phyloP scores from a whole-genome alignment of 1,140 invertebrate species.

The Meloidogyne chitwoodi region DNA sequence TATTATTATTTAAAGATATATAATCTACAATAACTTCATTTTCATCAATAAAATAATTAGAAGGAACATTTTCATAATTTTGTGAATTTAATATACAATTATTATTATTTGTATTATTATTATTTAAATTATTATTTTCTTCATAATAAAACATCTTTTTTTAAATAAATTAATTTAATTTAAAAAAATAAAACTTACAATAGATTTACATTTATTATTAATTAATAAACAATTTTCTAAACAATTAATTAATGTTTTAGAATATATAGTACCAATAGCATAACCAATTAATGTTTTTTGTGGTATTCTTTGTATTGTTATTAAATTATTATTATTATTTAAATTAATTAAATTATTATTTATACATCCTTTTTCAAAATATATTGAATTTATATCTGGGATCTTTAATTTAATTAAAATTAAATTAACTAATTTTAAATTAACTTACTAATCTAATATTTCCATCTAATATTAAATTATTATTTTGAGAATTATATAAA shows the following conservation, averaged over 20 bases:
- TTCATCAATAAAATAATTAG: constrained; percentile 40
- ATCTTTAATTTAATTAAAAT: not conserved
- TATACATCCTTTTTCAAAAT: constrained; percentile 45
- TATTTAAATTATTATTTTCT: not conserved
- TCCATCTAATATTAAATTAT: constrained; percentile 15
- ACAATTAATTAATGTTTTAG: constrained; percentile 38
- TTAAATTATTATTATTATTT: constrained; percentile 31
- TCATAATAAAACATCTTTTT: not conserved
- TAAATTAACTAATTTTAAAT: not conserved
- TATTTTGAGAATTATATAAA: constrained; percentile 27
- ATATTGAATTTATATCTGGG: constrained; percentile 26
- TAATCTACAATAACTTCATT: constrained; percentile 40
- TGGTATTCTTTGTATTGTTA: constrained; percentile 8
- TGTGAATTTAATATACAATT: constrained; percentile 44
- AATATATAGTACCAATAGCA: constrained; percentile 19
- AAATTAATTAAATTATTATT: constrained; percentile 35
- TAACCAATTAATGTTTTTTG: constrained; percentile 43
- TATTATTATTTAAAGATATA: constrained; percentile 34
- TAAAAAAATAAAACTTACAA: constrained; percentile 22
- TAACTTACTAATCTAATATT: constrained; percentile 29
- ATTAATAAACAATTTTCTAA: constrained; percentile 38
- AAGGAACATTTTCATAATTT: constrained; percentile 21
- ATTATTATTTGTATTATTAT: constrained; percentile 19
- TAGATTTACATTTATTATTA: constrained; percentile 28
- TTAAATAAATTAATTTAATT: not conserved